Base-by-base conservation (phyloP, 1,140 invertebrate species). In the Saccostrea glomerata region DNA sequence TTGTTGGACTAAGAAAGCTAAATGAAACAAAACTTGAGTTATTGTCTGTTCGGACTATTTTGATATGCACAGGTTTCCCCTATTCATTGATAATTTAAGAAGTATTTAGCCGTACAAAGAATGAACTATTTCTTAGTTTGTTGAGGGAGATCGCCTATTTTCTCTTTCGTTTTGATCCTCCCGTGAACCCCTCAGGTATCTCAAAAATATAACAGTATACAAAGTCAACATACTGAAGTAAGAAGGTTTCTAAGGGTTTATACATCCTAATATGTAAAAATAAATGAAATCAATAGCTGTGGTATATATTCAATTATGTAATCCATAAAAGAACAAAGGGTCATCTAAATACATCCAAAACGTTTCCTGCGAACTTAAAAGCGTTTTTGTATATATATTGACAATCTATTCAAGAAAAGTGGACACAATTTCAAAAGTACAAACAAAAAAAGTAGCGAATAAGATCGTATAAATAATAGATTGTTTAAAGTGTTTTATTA, bases 11-110 rank as follows among this genome's bases (percentile, higher is more conserved):
- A 77, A 77, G 70, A 77, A 13, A 36, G 70, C 70, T 77, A 77
- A 77, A 77, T 77, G 70, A 77, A 77, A 77, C 70, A 77, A 40
- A 77, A 77, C 36, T 77, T 36, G 70, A 77, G 70, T 23, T 77
- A 30, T 77, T 77, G 70, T 77, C 12, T 13, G 70, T 77, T 36
- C 70, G 30, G 70, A 9, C 70, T 30, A 36, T 77, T 30, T 77
- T 36, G 15, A 77, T 77, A 25, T 77, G 70, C 70, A 77, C 70
- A 30, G 30, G 30, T 25, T 30, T 77, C 15, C 30, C 47, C 25
- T 15, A 77, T 77, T 77, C 70, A 77, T 15, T 77, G 23, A 77
- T 36, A 36, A 30, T 36, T 4, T 0, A 77, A 77, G 30, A 25
- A 25, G 25, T 77, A 15, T 36, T 36, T 13, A 77, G 30, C 30